phyloP scores from a whole-genome alignment of 2,888 invertebrate species.

The Tinea trinotella region DNA sequence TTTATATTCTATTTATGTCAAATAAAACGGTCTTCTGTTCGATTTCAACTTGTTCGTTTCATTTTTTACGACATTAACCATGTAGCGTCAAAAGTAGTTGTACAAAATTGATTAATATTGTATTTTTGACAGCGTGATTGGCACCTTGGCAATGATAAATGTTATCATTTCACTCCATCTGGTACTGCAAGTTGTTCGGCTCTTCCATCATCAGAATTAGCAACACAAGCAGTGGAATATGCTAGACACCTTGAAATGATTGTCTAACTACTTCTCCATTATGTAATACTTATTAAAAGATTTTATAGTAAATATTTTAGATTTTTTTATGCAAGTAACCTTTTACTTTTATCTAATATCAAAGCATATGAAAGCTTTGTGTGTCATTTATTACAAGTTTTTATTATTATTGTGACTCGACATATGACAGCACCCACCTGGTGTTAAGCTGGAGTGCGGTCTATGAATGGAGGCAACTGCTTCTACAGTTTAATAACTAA shows the following conservation, averaged over 20 bases:
- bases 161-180: slow-evolving; percentile 82
- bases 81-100: not conserved
- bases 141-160: slow-evolving; percentile 82
- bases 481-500: no score
- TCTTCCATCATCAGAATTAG: slow-evolving; percentile 91
- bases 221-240: slow-evolving; percentile 95
- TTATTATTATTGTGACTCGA: no score
- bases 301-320: not conserved
- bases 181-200: slow-evolving; percentile 77
- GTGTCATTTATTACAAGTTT: no score
- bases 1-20: no score
- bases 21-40: not conserved
- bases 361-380: no score
- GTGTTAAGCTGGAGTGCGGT: no score
- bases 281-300: not conserved
- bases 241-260: slow-evolving; percentile 99
- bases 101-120: slow-evolving; percentile 4
- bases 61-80: no score
- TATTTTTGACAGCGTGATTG: slow-evolving; percentile 80
- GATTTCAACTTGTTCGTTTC: no score
- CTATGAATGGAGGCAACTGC: no score
- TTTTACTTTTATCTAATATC: no score
- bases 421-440: no score
- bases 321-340: no score
- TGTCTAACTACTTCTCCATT: slow-evolving; percentile 76